These are phyloP conservation scores for Halictus quadricinctus DNA, from an alignment of 2,888 invertebrate genomes.

Conservation along the genomic window DNA sequence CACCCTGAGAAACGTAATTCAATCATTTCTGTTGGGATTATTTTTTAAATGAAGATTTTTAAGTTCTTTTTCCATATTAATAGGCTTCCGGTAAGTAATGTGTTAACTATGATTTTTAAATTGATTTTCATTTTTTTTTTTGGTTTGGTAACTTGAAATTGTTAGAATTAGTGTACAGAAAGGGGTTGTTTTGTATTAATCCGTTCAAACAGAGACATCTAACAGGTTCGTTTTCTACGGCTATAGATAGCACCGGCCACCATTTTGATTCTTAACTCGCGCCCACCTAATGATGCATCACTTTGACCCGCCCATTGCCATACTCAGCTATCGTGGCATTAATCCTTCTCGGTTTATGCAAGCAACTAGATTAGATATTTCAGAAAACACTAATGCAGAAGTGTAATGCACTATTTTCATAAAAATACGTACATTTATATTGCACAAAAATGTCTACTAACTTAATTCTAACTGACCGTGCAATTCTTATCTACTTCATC, in stretches of 20 bases:
- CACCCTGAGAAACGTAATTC: too few relatives aligned
- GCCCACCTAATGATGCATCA: constrained; percentile 10
- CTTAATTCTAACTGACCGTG: background rate
- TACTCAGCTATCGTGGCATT: background rate
- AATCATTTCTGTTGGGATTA: too few relatives aligned
- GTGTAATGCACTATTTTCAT: background rate
- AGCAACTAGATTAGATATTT: background rate
- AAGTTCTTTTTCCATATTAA: too few relatives aligned
- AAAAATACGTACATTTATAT: background rate
- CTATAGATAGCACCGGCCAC: constrained; percentile 4
- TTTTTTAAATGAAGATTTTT: too few relatives aligned
- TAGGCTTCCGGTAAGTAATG: too few relatives aligned
- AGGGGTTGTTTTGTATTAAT: background rate
- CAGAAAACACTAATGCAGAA: background rate
- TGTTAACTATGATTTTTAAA: too few relatives aligned
- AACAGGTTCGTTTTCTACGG: background rate
- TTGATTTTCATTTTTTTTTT: background rate
- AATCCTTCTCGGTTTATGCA: background rate
- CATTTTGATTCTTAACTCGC: constrained; percentile 11
- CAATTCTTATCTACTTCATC: background rate
- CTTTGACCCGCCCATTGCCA: constrained; percentile 11
- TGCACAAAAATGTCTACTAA: background rate
- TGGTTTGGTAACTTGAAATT: background rate
- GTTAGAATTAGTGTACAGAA: background rate
- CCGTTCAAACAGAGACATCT: background rate